phyloP scores from a whole-genome alignment of 1,140 invertebrate genomes.

The Dendroctonus ponderosae region DNA sequence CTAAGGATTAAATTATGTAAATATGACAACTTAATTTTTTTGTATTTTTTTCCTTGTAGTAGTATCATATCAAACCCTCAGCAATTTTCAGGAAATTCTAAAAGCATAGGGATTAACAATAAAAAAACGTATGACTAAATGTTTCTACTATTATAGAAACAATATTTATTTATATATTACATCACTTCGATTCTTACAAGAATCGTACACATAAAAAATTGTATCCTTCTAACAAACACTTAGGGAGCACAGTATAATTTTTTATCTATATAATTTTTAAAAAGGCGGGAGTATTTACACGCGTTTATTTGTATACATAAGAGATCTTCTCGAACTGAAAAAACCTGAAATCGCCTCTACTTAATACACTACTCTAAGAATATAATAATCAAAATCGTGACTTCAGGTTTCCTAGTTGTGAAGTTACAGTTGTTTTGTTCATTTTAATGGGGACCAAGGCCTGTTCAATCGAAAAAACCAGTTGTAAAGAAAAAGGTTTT shows the following conservation, averaged over 20 bases:
- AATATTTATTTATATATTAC: conserved; percentile 51
- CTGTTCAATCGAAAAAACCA: too few relatives aligned
- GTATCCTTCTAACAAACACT: conserved; percentile 50
- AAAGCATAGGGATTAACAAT: conserved; percentile 3
- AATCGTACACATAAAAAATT: conserved; percentile 54
- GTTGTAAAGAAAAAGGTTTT: too few relatives aligned
- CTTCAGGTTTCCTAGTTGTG: too few relatives aligned
- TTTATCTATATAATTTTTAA: conserved; percentile 50
- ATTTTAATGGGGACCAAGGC: too few relatives aligned
- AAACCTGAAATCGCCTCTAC: background rate
- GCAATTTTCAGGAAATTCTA: background rate
- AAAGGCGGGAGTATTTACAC: conserved; percentile 46
- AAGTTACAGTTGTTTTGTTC: too few relatives aligned
- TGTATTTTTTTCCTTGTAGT: background rate
- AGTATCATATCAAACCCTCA: background rate
- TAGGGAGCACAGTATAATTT: conserved; percentile 48
- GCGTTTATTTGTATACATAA: conserved; percentile 34
- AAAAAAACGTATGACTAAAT: conserved; percentile 46
- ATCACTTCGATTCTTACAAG: conserved; percentile 51
- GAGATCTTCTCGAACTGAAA: background rate
- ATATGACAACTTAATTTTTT: background rate
- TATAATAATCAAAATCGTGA: too few relatives aligned
- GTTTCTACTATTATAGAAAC: conserved; percentile 53
- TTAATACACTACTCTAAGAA: background rate
- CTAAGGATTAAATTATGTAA: conserved; percentile 9